Evolutionary conservation across 2,797 vertebrate species (phyloP).

Genomic region (Helostoma temminkii): DNA sequence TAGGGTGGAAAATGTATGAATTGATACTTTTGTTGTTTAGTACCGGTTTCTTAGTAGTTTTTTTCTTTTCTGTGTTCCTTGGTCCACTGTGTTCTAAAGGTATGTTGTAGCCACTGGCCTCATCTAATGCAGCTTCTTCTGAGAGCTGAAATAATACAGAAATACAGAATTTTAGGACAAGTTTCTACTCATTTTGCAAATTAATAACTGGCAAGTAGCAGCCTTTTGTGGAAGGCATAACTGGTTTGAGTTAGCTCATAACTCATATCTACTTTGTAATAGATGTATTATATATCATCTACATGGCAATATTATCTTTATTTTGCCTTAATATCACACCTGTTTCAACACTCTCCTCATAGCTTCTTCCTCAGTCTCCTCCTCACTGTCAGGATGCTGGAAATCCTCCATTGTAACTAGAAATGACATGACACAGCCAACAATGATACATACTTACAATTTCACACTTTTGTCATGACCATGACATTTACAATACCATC

Average conservation of each 20-base stretch:
- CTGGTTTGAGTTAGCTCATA: neutral
- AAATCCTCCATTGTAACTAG: conserved; percentile 89
- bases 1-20: neutral
- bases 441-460: conserved; percentile 9
- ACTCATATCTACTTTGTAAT: neutral
- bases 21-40: neutral
- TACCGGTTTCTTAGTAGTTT: conserved; percentile 71
- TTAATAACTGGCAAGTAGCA: conserved; percentile 56
- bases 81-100: conserved; percentile 83
- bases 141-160: conserved; percentile 84
- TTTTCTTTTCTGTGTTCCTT: conserved; percentile 77
- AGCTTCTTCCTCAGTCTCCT: conserved; percentile 92
- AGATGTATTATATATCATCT: conserved; percentile 1
- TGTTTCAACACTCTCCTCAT: conserved; percentile 90
- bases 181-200: conserved; percentile 17
- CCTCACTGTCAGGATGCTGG: conserved; percentile 90
- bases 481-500: conserved; percentile 2
- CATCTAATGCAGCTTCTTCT: conserved; percentile 92
- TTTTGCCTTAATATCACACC: conserved; percentile 71
- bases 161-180: conserved; percentile 13
- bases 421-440: conserved; percentile 43
- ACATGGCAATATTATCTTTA: neutral
- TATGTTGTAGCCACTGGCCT: conserved; percentile 96
- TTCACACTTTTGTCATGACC: neutral
- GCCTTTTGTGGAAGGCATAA: conserved; percentile 65